Base-by-base conservation (phyloP, 2,113 vertebrate species). In the Deroptyus accipitrinus region DNA sequence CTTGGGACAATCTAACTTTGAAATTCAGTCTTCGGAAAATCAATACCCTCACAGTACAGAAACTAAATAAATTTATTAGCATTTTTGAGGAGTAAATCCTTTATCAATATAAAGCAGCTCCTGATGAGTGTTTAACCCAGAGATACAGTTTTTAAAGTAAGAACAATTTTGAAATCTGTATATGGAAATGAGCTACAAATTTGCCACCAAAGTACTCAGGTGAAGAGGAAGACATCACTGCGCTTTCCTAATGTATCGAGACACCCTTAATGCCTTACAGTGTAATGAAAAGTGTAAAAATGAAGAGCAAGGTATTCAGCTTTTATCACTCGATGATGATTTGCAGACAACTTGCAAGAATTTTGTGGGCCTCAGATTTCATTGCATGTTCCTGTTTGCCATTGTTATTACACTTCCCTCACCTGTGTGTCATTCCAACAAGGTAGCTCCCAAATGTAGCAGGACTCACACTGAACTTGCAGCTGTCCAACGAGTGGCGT, bases 191-290 rank as follows among this genome's bases (percentile, higher is more conserved):
- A 94, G 72, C 3, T 2, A 23, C 11, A 49, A 37, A 67, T 67
- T 72, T 78, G 11, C 15, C n/a, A 10, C 17, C 2, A 0, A 17
- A 61, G 35, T 62, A 61, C 3, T 17, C 1, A 0, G 3, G 16
- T 66, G 51, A 42, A 62, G 31, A 61, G 25, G 46, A 44, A 1
- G 4, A 51, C 12, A 35, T 17, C 9, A 24, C 10, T 31, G 37
- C 3, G 0, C 39, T 55, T 41, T 66, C 15, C 46, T 67, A 25
- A 17, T 30, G 25, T n/a, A 22, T 61, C 10, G 14, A 35, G 57
- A 39, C 3, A 6, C 8, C 49, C 7, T 39, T 27, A 4, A 17
- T 61, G 25, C 59, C 11, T 86, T 54, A 17, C 19, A 39, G 28
- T 54, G 39, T 46, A 39, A 39, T 10, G 18, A 54, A n/a, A 55